These are phyloP conservation scores for Amphipyra berbera DNA, from an alignment of 2,888 invertebrate species.

Conservation along the genomic window DNA sequence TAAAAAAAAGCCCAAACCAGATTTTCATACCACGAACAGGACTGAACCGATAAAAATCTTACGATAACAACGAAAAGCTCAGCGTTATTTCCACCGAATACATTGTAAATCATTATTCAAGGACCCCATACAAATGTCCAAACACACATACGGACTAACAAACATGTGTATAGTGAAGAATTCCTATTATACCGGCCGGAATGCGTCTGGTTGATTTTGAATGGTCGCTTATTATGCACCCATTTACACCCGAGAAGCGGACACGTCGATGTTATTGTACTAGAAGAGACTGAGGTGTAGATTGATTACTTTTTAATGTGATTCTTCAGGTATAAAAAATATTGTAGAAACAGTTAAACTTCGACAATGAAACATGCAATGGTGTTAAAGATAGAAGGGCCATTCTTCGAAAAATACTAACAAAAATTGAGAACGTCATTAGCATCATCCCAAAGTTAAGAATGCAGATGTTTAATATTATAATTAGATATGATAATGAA, in stretches of 20 bases:
- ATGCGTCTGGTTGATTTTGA: constrained; percentile 87
- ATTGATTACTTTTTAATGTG: constrained; percentile 8
- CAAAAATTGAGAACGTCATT: no score
- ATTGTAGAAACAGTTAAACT: no score
- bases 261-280: constrained; percentile 34
- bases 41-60: constrained; percentile 57
- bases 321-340: no score
- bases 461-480: no score
- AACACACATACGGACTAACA: constrained; percentile 74
- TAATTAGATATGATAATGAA: no score
- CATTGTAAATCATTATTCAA: constrained; percentile 87
- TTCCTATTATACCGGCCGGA: constrained; percentile 85
- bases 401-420: no score
- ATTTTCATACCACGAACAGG: constrained; percentile 53
- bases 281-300: constrained; percentile 29
- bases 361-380: no score
- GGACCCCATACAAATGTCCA: constrained; percentile 85
- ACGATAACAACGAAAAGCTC: constrained; percentile 58
- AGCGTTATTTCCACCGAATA: constrained; percentile 67
- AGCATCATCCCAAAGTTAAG: no score
- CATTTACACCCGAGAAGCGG: constrained; percentile 85
- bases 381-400: no score
- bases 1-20: constrained; percentile 24
- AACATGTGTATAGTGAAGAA: constrained; percentile 85
- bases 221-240: constrained; percentile 89